Base-by-base conservation (phyloP, 2,888 invertebrate genomes). In the Minunthozetes semirufus region DNA sequence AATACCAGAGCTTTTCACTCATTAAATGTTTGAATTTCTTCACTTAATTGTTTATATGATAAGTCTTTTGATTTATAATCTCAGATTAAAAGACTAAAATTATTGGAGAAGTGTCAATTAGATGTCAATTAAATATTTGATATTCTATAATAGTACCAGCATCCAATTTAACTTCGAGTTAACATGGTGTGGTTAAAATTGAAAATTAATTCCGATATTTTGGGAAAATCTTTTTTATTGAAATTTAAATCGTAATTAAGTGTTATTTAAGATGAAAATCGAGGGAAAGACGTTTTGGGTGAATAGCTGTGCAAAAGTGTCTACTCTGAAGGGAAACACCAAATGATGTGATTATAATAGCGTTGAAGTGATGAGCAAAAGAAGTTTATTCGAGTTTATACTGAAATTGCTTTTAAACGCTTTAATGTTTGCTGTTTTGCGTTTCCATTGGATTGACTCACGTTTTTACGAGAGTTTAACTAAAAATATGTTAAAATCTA, bases 311-410 rank as follows among this genome's bases (percentile, higher is more conserved):
- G 9, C 27, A 59, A 25, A 29, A 15, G 15, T 25, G 15, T 27
- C 25, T 59, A n/a, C 27, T 59, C 29, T 17, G 59, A 59, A 19
- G 27, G 19, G 19, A 27, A 27, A 19, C 19, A 15, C 19, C 9
- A 59, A 59, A 59, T 59, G 59, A 59, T 59, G 59, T 29, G 59
- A 59, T 59, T 59, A 59, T 59, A 59, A 59, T 59, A 25, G 59
- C 19, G 59, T 29, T 59, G 59, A 59, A 27, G 27, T 27, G 59
- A 59, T 59, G 27, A 59, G 59, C 59, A 59, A 29, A 59, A 59
- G 27, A 59, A 59, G 27, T 59, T 59, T 15, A 59, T 17, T 29
- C 25, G 59, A 59, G 27, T 25, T 53, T 53, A 53, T 25, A 29
- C 59, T 59, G 17, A 59, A 59, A 50, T 50, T 50, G 50, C 59